Evolutionary conservation across 2,888 invertebrate species (phyloP).

Genomic region (Catocala sponsa): DNA sequence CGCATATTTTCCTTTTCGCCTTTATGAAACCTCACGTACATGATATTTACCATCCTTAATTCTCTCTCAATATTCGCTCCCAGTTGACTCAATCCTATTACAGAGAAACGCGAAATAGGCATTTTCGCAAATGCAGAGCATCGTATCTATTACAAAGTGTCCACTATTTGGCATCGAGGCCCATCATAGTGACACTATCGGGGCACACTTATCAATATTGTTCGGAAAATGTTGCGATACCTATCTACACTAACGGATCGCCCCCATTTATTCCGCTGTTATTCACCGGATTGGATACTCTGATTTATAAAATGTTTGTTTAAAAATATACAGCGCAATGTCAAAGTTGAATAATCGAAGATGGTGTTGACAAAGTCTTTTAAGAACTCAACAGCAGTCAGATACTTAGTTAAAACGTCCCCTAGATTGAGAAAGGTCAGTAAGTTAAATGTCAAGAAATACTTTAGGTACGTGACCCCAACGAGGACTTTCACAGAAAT

Average conservation of each 20-base stretch:
- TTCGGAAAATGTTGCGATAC: slow-evolving; percentile 49
- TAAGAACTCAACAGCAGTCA: slow-evolving; percentile 24
- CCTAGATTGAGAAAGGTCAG: slow-evolving; percentile 46
- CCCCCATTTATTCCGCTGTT: slow-evolving; percentile 44
- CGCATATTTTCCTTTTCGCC: slow-evolving; percentile 18
- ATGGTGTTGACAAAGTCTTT: slow-evolving; percentile 36
- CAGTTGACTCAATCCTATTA: slow-evolving; percentile 17
- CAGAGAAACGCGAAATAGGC: slow-evolving; percentile 27
- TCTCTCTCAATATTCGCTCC: slow-evolving; percentile 21
- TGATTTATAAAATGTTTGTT: slow-evolving; percentile 28
- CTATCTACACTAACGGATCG: slow-evolving; percentile 50
- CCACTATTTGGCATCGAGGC: slow-evolving; percentile 42
- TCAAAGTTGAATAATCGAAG: slow-evolving; percentile 42
- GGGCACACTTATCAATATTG: slow-evolving; percentile 52
- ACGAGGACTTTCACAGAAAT: slow-evolving; percentile 29
- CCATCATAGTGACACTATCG: slow-evolving; percentile 48
- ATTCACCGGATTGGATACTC: slow-evolving; percentile 28
- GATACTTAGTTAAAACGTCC: slow-evolving; percentile 30
- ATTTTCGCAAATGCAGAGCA: slow-evolving; percentile 27
- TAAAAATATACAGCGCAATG: slow-evolving; percentile 28
- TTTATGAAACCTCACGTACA: slow-evolving; percentile 23
- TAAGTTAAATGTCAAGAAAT: slow-evolving; percentile 50
- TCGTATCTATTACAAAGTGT: slow-evolving; percentile 40
- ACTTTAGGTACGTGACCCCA: slow-evolving; percentile 49
- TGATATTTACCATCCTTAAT: slow-evolving; percentile 28